Conservation (phyloP, 1,140 invertebrate genomes). For the Bombus ignitus region DNA sequence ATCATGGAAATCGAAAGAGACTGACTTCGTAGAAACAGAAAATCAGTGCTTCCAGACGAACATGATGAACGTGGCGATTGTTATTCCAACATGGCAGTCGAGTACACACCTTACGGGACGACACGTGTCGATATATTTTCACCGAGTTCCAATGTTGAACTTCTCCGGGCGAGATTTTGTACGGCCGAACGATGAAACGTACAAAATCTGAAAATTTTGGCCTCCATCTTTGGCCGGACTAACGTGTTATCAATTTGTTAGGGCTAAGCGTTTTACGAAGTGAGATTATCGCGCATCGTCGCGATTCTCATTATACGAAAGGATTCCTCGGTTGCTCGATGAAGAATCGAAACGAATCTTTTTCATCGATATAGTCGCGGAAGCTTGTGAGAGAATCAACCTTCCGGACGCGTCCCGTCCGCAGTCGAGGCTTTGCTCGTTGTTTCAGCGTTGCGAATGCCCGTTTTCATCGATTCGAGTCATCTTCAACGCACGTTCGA, state of each 20-base stretch:
- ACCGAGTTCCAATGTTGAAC: background rate
- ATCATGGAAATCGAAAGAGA: slow-evolving; percentile 3
- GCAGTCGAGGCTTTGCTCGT: slow-evolving; percentile 16
- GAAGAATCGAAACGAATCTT: background rate
- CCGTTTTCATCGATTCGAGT: slow-evolving; percentile 1
- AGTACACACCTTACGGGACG: background rate
- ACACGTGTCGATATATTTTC: slow-evolving; percentile 6
- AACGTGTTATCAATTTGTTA: slow-evolving; percentile 71
- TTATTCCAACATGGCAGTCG: slow-evolving; percentile 2
- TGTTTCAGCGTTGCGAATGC: background rate
- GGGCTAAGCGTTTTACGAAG: slow-evolving; percentile 33
- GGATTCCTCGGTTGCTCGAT: background rate
- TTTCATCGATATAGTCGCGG: background rate
- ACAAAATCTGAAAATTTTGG: background rate
- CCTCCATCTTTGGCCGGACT: slow-evolving; percentile 31
- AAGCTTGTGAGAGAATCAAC: background rate
- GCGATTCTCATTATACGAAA: background rate
- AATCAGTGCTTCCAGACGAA: slow-evolving; percentile 55
- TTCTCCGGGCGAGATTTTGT: slow-evolving; percentile 14
- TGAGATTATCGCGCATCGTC: too few relatives aligned
- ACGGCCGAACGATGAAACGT: background rate
- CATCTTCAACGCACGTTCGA: background rate
- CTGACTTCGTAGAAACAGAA: slow-evolving; percentile 16
- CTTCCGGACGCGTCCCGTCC: slow-evolving; percentile 36
- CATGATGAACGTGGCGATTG: slow-evolving; percentile 33